A percentile compares a stretch with the other conserved stretches of the same genome.
Evolutionary conservation across 2,113 vertebrate genomes (phyloP).

Genomic region (Chloropsis cyanopogon): DNA sequence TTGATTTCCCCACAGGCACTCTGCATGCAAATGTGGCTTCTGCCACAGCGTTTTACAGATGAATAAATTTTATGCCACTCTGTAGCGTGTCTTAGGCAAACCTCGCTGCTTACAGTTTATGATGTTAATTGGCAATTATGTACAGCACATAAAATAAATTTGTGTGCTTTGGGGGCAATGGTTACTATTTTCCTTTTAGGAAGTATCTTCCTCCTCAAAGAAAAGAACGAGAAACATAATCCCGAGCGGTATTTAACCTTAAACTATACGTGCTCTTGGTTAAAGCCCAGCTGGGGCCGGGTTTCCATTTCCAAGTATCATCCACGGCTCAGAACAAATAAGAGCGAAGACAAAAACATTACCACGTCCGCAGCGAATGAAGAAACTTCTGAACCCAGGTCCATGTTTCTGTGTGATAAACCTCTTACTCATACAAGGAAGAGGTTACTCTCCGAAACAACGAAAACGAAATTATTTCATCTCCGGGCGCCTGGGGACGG

Average conservation of each 20-base stretch:
- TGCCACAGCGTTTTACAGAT: background rate
- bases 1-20: background rate
- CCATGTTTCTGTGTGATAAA: background rate
- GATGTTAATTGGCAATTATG: background rate
- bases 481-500: background rate
- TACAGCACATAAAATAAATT: background rate
- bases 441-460: background rate
- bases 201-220: background rate
- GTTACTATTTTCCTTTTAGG: background rate
- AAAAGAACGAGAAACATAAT: background rate
- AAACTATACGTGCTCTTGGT: background rate
- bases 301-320: background rate
- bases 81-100: background rate
- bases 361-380: background rate
- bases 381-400: conserved; percentile 22
- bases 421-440: conserved; percentile 36
- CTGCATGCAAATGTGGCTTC: background rate
- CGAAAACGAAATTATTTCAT: background rate
- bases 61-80: background rate
- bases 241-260: background rate
- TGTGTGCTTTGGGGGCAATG: background rate
- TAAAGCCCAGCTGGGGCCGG: background rate
- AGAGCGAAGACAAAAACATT: background rate
- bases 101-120: background rate
- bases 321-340: background rate